phyloP scores from a whole-genome alignment of 2,797 vertebrate species.

The Typhlichthys subterraneus region DNA sequence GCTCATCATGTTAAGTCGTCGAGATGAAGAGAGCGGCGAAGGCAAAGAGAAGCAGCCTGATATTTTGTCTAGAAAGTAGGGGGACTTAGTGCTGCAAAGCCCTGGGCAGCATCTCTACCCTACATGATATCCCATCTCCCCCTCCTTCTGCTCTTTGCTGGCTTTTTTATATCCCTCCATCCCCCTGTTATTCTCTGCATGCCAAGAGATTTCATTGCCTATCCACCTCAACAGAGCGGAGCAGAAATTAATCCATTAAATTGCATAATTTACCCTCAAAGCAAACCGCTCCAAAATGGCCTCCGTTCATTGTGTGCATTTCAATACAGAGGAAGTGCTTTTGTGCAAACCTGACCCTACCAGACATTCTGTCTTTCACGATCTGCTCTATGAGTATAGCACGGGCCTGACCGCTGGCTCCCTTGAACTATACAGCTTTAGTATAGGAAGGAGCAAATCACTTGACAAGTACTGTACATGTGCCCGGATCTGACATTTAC shows the following conservation, averaged over 20 bases:
- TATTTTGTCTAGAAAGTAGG: conserved; percentile 44
- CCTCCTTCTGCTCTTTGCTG: conserved; percentile 40
- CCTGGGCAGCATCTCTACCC: conserved; percentile 55
- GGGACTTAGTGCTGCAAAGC: conserved; percentile 64
- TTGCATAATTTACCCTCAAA: conserved; percentile 68
- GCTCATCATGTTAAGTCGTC: neutral
- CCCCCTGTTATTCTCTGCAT: conserved; percentile 55
- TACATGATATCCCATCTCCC: conserved; percentile 54
- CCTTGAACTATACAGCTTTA: conserved; percentile 24
- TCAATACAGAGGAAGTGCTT: conserved; percentile 59
- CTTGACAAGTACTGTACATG: conserved; percentile 19
- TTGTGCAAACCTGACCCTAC: conserved; percentile 51
- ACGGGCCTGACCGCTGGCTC: conserved; percentile 42
- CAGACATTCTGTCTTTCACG: conserved; percentile 52
- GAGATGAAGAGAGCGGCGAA: conserved; percentile 15
- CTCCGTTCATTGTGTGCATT: conserved; percentile 57
- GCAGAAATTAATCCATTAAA: conserved; percentile 68
- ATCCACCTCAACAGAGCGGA: conserved; percentile 44
- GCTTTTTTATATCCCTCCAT: conserved; percentile 54
- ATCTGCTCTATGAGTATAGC: neutral
- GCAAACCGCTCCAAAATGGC: conserved; percentile 58
- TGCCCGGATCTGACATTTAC: conserved; percentile 25
- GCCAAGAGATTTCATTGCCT: conserved; percentile 50
- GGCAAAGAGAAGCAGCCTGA: conserved; percentile 2
- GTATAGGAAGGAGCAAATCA: conserved; percentile 23